A percentile compares a stretch with the other conserved stretches of the same genome.
phyloP scores from a whole-genome alignment of 2,113 vertebrate genomes.

The Rattus rattus region DNA sequence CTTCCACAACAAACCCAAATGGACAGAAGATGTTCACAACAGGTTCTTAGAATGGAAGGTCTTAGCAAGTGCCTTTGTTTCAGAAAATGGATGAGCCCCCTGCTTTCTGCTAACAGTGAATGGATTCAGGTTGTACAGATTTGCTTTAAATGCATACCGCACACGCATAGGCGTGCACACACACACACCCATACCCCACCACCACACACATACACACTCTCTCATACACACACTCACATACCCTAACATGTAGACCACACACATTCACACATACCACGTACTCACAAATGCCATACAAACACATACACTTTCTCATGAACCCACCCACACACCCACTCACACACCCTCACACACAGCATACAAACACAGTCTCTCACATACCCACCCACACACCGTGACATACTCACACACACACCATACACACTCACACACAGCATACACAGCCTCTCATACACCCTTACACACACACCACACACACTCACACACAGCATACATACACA shows the following conservation, averaged over 20 bases:
- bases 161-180: not conserved
- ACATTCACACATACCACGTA: not conserved
- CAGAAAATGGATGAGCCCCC: not conserved
- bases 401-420: too few relatives aligned
- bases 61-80: fast-evolving
- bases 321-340: not conserved
- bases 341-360: not conserved
- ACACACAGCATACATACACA: not conserved
- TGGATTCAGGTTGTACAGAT: conserved; percentile 70
- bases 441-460: not conserved
- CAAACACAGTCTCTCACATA: not conserved
- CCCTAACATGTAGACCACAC: not conserved
- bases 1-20: fast-evolving
- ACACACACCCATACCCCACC: too few relatives aligned
- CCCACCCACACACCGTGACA: not conserved
- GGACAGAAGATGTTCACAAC: conserved; percentile 44
- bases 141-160: conserved; percentile 15
- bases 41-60: not conserved
- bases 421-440: too few relatives aligned
- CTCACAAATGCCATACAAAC: not conserved
- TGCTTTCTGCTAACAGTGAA: conserved; percentile 30
- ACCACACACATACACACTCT: not conserved
- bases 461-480: not conserved
- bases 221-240: not conserved
- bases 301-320: not conserved